Percentiles rank a stretch among this genome's conserved stretches.
phyloP scores from a whole-genome alignment of 2,888 invertebrate species.

The Helobdella robusta region DNA sequence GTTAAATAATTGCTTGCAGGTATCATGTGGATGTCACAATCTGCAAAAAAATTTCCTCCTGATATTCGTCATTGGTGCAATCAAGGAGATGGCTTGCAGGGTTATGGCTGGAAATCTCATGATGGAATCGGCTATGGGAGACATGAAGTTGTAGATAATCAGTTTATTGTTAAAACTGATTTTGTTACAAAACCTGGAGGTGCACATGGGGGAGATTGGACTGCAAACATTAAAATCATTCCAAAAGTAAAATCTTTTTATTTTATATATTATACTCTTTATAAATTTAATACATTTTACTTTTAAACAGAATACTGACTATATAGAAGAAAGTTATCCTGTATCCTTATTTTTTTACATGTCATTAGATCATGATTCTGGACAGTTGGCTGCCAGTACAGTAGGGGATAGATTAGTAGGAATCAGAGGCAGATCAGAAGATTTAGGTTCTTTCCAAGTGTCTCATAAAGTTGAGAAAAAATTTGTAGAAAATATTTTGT shows the following conservation, averaged over 20 bases:
- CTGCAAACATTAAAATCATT: slow-evolving; percentile 65
- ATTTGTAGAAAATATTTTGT: slow-evolving; percentile 27
- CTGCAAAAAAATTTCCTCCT: slow-evolving; percentile 60
- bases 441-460: slow-evolving; percentile 67
- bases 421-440: slow-evolving; percentile 61
- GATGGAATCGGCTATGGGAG: slow-evolving; percentile 84
- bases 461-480: slow-evolving; percentile 47
- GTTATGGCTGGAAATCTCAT: slow-evolving; percentile 82
- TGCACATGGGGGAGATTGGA: slow-evolving; percentile 82
- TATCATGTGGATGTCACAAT: slow-evolving; percentile 83
- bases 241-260: slow-evolving; percentile 50
- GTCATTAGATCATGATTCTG: slow-evolving; percentile 56
- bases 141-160: slow-evolving; percentile 74
- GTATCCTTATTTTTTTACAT: slow-evolving; percentile 48
- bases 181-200: slow-evolving; percentile 78
- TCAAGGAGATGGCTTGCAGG: slow-evolving; percentile 53
- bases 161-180: slow-evolving; percentile 67
- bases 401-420: slow-evolving; percentile 32
- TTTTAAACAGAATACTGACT: not conserved
- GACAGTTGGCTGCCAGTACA: slow-evolving; percentile 40
- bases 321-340: slow-evolving; percentile 31
- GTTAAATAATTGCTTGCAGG: slow-evolving; percentile 62
- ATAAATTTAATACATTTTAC: slow-evolving; percentile 6
- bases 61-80: slow-evolving; percentile 84
- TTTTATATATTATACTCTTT: not conserved